Percentiles rank a stretch among this genome's conserved stretches.
These are phyloP conservation scores for Drosophila oshimai DNA, from an alignment of 1,140 invertebrate species.

Conservation along the genomic window DNA sequence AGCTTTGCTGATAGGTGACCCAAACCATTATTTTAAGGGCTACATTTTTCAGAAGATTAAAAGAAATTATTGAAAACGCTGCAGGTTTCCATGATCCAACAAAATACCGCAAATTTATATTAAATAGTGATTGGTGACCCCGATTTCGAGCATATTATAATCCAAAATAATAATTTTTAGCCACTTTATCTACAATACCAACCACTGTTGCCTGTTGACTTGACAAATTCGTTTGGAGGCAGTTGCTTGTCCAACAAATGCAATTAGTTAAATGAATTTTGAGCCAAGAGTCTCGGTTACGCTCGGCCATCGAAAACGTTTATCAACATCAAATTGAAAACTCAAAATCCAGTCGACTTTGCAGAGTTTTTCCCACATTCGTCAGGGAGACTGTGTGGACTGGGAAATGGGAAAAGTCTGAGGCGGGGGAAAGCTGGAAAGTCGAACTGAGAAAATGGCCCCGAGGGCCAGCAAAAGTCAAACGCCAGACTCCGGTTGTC, in stretches of 20 bases:
- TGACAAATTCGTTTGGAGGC: slow-evolving; percentile 59
- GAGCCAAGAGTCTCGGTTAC: slow-evolving; percentile 19
- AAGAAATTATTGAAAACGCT: no score
- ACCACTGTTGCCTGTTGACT: slow-evolving; percentile 22
- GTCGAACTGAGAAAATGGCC: slow-evolving; percentile 57
- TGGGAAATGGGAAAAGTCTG: not conserved
- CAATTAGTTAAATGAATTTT: slow-evolving; percentile 48
- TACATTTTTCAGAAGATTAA: no score
- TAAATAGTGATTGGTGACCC: no score
- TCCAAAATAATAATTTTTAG: no score
- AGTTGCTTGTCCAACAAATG: slow-evolving; percentile 47
- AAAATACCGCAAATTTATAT: no score
- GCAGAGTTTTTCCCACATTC: slow-evolving; percentile 62
- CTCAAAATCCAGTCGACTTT: slow-evolving; percentile 21
- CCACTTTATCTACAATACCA: slow-evolving; percentile 5
- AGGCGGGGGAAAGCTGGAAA: not conserved
- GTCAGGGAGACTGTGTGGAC: slow-evolving; percentile 19
- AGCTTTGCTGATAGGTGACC: no score
- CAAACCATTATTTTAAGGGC: no score
- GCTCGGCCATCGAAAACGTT: slow-evolving; percentile 40
- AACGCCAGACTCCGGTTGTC: slow-evolving; percentile 44
- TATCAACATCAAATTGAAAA: slow-evolving; percentile 49
- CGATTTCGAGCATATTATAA: no score
- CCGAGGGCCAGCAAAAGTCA: slow-evolving; percentile 48
- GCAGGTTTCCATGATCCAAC: no score